A percentile compares a stretch with the other conserved stretches of the same genome.
Evolutionary conservation across 1,140 invertebrate genomes (phyloP).

Genomic region (Rhopalosiphum padi): DNA sequence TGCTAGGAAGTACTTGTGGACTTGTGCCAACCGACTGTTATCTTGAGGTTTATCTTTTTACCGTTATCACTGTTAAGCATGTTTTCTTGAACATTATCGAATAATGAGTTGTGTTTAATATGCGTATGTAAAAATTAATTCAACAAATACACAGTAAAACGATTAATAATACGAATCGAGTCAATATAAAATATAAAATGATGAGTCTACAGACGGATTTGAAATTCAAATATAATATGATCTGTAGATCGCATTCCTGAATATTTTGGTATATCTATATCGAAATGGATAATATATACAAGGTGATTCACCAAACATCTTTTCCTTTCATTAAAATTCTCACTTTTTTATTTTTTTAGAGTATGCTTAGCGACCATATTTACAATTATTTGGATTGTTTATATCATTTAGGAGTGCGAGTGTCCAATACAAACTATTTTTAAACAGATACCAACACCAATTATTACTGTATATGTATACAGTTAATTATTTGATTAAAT

Average conservation of each 20-base stretch:
- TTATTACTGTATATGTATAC: background rate
- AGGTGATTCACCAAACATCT: background rate
- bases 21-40: slow-evolving; percentile 3
- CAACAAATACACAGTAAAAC: background rate
- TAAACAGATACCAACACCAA: background rate
- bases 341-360: background rate
- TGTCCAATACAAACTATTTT: background rate
- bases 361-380: background rate
- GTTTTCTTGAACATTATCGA: background rate
- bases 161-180: background rate
- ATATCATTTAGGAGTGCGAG: background rate
- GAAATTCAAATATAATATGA: background rate
- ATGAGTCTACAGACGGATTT: background rate
- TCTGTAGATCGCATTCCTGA: background rate
- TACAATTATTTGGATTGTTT: background rate
- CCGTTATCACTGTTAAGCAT: background rate
- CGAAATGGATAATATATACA: background rate
- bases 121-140: background rate
- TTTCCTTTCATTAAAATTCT: background rate
- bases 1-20: background rate
- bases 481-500: no score
- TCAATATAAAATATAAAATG: background rate
- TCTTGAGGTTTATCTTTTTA: background rate
- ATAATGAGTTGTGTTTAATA: background rate
- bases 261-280: background rate